phyloP scores from a whole-genome alignment of 1,140 invertebrate species.

The Drosophila grimshawi region DNA sequence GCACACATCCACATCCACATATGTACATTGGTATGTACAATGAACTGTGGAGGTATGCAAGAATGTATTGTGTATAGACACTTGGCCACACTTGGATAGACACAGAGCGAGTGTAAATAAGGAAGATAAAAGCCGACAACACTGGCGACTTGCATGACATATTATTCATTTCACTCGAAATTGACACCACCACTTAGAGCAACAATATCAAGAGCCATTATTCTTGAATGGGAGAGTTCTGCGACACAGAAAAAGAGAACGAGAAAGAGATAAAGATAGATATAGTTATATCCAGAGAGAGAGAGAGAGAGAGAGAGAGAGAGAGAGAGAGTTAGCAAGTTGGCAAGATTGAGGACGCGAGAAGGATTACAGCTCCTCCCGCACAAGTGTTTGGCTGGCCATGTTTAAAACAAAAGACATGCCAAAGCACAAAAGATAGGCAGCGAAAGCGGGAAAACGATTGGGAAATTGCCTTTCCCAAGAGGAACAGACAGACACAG shows the following conservation, averaged over 20 bases:
- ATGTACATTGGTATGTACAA: neutral
- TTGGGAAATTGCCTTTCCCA: conserved; percentile 11
- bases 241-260: too few species aligned
- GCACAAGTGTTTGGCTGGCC: conserved; percentile 22
- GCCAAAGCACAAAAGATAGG: conserved; percentile 24
- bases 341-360: too few species aligned
- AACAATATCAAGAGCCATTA: conserved; percentile 71
- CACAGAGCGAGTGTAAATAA: conserved; percentile 41
- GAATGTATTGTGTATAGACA: neutral
- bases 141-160: conserved; percentile 60
- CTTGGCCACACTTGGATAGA: too few species aligned
- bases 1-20: neutral
- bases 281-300: too few species aligned
- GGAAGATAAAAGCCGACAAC: conserved; percentile 62
- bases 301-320: neutral
- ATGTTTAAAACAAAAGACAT: conserved; percentile 61
- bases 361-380: neutral
- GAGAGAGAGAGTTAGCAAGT: conserved; percentile 15
- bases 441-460: conserved; percentile 1
- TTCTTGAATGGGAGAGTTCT: conserved; percentile 43
- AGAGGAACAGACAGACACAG: conserved; percentile 14
- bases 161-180: conserved; percentile 73
- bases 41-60: too few species aligned
- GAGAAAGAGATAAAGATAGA: conserved; percentile 14
- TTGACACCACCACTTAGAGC: conserved; percentile 70